phyloP scores from a whole-genome alignment of 1,140 invertebrate genomes.

The Camponotus vicinus region DNA sequence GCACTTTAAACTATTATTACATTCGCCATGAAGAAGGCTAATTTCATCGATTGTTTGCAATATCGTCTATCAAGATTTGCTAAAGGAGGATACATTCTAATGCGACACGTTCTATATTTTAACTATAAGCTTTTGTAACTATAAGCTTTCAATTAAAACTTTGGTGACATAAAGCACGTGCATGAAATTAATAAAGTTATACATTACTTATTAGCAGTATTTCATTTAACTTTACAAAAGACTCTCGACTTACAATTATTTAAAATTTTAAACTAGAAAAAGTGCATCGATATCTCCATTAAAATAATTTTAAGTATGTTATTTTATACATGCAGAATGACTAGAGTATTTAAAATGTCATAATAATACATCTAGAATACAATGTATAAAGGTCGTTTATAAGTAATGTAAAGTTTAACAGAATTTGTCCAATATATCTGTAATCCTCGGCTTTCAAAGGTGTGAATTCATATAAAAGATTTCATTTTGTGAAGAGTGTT shows the following conservation, averaged over 20 bases:
- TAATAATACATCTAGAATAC: background rate
- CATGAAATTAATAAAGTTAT: background rate
- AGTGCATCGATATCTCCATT: background rate
- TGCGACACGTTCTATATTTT: background rate
- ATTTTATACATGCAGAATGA: background rate
- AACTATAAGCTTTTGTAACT: background rate
- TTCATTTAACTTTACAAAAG: background rate
- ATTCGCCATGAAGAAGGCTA: background rate
- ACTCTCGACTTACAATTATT: background rate
- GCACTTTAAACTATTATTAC: background rate
- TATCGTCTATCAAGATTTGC: background rate
- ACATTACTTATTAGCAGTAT: background rate
- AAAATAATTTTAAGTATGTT: background rate
- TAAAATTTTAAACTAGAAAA: background rate
- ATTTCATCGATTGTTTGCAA: background rate
- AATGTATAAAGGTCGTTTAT: background rate
- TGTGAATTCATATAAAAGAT: slow-evolving; percentile 2
- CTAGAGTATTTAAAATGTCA: background rate
- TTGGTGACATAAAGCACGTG: background rate
- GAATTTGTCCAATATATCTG: background rate
- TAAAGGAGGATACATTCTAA: background rate
- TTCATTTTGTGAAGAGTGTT: background rate
- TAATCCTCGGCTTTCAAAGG: background rate
- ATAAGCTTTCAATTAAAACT: background rate
- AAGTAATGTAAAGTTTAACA: background rate